These are phyloP conservation scores for Eretmocerus hayati DNA, from an alignment of 2,888 invertebrate species.

Conservation along the genomic window DNA sequence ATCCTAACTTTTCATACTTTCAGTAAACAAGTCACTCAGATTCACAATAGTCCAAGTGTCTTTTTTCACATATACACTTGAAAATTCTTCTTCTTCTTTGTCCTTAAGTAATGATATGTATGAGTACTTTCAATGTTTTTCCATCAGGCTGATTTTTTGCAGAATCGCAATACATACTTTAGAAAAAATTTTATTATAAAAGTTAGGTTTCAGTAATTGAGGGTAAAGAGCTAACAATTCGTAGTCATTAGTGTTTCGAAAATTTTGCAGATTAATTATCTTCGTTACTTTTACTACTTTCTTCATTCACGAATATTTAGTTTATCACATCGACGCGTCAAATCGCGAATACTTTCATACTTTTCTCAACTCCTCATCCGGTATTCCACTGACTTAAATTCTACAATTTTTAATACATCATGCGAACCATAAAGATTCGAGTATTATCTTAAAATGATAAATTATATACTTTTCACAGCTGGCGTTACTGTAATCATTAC, in stretches of 20 bases:
- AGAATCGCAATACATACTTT: not conserved
- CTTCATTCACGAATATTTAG: conserved; percentile 10
- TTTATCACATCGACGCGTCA: conserved; percentile 20
- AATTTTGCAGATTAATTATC: conserved; percentile 15
- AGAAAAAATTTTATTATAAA: conserved; percentile 16
- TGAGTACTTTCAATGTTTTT: conserved; percentile 15
- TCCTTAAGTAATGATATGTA: conserved; percentile 10
- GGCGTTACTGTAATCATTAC: conserved; percentile 12
- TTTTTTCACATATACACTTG: not conserved
- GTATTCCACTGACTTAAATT: too few relatives aligned
- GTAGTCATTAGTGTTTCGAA: conserved; percentile 21
- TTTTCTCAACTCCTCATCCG: not conserved
- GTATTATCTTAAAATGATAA: conserved; percentile 18
- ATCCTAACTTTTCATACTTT: conserved; percentile 9
- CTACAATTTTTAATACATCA: conserved; percentile 12
- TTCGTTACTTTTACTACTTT: conserved; percentile 2
- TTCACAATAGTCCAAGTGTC: not conserved
- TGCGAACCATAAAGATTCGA: conserved; percentile 13
- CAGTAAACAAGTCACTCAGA: conserved; percentile 16
- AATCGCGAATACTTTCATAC: conserved; percentile 17
- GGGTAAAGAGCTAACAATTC: conserved; percentile 16
- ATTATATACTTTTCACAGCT: conserved; percentile 17
- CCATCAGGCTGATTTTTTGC: conserved; percentile 9
- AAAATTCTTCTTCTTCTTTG: not conserved
- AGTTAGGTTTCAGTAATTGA: conserved; percentile 10